Evolutionary conservation across 2,888 invertebrate genomes (phyloP).

Genomic region (Pollenia angustigena): DNA sequence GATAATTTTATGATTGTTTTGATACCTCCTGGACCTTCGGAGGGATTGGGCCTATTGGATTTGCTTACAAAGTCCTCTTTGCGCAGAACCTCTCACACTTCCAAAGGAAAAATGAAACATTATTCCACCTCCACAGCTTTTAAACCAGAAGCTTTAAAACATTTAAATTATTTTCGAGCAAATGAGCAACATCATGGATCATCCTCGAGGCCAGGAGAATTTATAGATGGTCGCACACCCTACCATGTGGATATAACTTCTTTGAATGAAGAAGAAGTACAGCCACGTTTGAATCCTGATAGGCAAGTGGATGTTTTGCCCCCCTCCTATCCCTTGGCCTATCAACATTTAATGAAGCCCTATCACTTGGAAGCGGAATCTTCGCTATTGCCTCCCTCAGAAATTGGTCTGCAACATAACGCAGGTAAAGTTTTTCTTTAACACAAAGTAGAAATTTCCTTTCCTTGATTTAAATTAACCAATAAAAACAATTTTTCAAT

Average conservation of each 20-base stretch:
- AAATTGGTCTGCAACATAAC: slow-evolving; percentile 57
- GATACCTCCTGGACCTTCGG: slow-evolving; percentile 83
- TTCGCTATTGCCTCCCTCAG: slow-evolving; percentile 80
- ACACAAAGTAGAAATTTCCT: slow-evolving; percentile 63
- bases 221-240: slow-evolving; percentile 88
- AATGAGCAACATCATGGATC: slow-evolving; percentile 55
- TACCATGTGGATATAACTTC: slow-evolving; percentile 88
- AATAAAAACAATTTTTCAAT: slow-evolving; percentile 3
- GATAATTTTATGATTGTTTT: slow-evolving; percentile 90
- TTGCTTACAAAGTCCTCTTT: slow-evolving; percentile 80
- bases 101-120: slow-evolving; percentile 77
- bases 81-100: slow-evolving; percentile 75
- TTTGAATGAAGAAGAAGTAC: slow-evolving; percentile 77
- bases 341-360: slow-evolving; percentile 81
- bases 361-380: slow-evolving; percentile 82
- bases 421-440: slow-evolving; percentile 43
- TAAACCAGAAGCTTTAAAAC: slow-evolving; percentile 69
- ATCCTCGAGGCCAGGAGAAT: slow-evolving; percentile 82
- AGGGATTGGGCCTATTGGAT: slow-evolving; percentile 80
- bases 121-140: slow-evolving; percentile 33
- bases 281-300: slow-evolving; percentile 79
- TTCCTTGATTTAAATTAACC: not conserved
- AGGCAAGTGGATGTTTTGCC: slow-evolving; percentile 83
- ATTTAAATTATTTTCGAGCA: slow-evolving; percentile 67
- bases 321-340: slow-evolving; percentile 80